Base-by-base conservation (phyloP, 92 coral and sea anemone genomes). In the Phymanthus crucifer region DNA sequence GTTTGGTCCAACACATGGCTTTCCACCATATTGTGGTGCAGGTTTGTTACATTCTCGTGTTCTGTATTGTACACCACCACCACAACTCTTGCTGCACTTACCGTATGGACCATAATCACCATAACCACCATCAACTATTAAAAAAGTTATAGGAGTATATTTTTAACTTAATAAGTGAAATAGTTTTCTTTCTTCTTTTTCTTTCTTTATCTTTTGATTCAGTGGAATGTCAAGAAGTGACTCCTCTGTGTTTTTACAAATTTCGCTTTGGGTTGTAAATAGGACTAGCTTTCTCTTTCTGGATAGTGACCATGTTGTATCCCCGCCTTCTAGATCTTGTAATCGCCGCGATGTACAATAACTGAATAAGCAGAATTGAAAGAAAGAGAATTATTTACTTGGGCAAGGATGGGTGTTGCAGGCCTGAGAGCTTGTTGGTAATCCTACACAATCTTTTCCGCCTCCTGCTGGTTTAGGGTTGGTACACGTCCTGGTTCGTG, bases 21-120 rank as follows among this genome's bases (percentile, higher is more conserved):
- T 43, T 43, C 48, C 48, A 10, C 48, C 48, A 43, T 43, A 0
- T 11, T 43, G 48, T 43, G 48, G 48, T 23, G 50, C 48, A 4
- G 87, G 79, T 32, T 77, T 83, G 48, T 37, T 66, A 56, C 91
- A 87, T 47, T 16, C 77, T 18, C 91, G 84, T 19, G n/a, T 77
- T 43, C 90, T 72, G 45, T 80, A 77, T 68, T 87, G 90, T 29
- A 23, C 47, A 37, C 87, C 91, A 35, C 47, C 32, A n/a, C 91
- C 91, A 79, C 91, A 83, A 0, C 74, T 61, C 73, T 78, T 83
- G 29, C 74, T 71, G 40, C 91, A 87, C 16, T 78, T 23, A 52
- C 79, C 67, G 48, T 77, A 87, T 52, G 61, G 61, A 2, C 61
- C 61, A 52, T 52, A 52, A 2, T 52, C 61, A 18, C 61, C 61